phyloP scores from a whole-genome alignment of 2,888 invertebrate species.

The Meliscaeva auricollis region DNA sequence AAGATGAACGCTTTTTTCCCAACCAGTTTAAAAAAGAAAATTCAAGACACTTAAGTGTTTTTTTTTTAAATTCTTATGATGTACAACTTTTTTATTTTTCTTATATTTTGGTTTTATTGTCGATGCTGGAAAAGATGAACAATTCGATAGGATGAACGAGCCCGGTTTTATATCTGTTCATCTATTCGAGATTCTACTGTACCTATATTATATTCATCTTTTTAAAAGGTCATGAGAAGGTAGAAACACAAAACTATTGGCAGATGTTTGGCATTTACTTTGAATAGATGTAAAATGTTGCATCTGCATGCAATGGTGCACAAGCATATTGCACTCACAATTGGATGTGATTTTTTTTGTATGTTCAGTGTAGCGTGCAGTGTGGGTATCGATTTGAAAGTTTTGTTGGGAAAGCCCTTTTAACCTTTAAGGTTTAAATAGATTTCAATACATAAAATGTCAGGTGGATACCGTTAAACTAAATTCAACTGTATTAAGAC shows the following conservation, averaged over 20 bases:
- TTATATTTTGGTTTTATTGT: too few relatives aligned
- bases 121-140: too few relatives aligned
- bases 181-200: too few relatives aligned
- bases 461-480: background rate
- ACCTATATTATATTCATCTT: background rate
- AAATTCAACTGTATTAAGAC: too few relatives aligned
- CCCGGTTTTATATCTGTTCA: too few relatives aligned
- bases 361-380: too few relatives aligned
- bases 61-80: too few relatives aligned
- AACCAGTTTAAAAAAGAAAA: too few relatives aligned
- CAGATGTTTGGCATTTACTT: constrained; percentile 67
- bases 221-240: constrained; percentile 68
- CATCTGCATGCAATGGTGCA: constrained; percentile 44
- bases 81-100: too few relatives aligned
- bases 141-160: too few relatives aligned
- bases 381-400: constrained; percentile 24
- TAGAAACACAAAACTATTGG: constrained; percentile 26
- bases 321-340: constrained; percentile 12
- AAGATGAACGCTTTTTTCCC: too few relatives aligned
- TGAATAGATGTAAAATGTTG: constrained; percentile 15
- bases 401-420: background rate
- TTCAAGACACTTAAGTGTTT: too few relatives aligned
- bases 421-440: constrained; percentile 6
- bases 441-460: background rate
- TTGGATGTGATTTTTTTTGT: background rate